These are phyloP conservation scores for Chalcis sispes DNA, from an alignment of 2,888 invertebrate genomes.

Conservation along the genomic window DNA sequence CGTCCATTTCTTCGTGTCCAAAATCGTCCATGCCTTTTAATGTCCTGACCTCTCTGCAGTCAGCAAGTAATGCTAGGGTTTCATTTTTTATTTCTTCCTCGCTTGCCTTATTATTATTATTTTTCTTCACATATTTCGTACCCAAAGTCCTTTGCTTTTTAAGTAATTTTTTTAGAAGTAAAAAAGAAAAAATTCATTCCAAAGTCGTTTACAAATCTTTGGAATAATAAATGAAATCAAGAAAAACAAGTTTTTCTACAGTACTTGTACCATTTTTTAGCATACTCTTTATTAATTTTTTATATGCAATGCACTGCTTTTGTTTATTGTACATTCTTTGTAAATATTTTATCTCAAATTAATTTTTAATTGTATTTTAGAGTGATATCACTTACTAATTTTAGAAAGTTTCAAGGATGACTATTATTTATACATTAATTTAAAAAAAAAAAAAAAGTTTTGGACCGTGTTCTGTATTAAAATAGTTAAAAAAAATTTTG, in stretches of 20 bases:
- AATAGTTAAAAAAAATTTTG: slow-evolving; percentile 31
- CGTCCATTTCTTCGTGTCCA: slow-evolving; percentile 55
- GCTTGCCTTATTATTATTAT: slow-evolving; percentile 31
- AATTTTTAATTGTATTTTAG: slow-evolving; percentile 54
- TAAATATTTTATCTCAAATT: slow-evolving; percentile 58
- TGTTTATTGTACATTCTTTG: slow-evolving; percentile 58
- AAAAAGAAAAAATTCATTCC: slow-evolving; percentile 21
- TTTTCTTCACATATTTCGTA: slow-evolving; percentile 19
- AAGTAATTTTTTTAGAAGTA: slow-evolving; percentile 34
- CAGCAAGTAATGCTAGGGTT: slow-evolving; percentile 1
- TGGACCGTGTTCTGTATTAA: slow-evolving; percentile 43
- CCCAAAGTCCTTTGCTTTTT: slow-evolving; percentile 33
- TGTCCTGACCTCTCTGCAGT: slow-evolving; percentile 34
- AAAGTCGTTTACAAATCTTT: slow-evolving; percentile 37
- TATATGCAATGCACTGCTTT: slow-evolving; percentile 54
- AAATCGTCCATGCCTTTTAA: slow-evolving; percentile 46
- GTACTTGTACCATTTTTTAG: slow-evolving; percentile 53
- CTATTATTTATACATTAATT: slow-evolving; percentile 51
- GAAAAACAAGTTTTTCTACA: slow-evolving; percentile 42
- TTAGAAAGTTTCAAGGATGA: slow-evolving; percentile 50
- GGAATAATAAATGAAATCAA: slow-evolving; percentile 38
- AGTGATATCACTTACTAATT: slow-evolving; percentile 54
- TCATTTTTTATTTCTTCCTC: slow-evolving; percentile 28
- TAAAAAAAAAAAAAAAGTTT: slow-evolving; percentile 41
- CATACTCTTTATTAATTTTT: slow-evolving; percentile 55